Evolutionary conservation across 2,888 invertebrate species (phyloP).

Genomic region (Limnephilus lunatus): DNA sequence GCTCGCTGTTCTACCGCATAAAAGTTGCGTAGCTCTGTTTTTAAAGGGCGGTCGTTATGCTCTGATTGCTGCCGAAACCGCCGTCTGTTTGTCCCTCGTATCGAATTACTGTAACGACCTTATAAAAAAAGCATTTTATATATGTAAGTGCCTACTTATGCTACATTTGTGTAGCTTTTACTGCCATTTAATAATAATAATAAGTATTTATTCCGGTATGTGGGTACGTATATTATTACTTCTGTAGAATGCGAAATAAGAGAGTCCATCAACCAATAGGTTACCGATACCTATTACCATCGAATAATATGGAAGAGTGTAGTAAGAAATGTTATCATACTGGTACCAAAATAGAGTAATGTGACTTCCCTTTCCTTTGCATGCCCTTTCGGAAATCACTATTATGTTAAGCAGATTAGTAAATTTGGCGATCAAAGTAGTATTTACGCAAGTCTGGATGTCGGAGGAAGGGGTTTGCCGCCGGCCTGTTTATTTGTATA

Average conservation of each 20-base stretch:
- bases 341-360: too few species aligned
- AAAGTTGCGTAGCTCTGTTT: not conserved
- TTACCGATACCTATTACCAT: too few species aligned
- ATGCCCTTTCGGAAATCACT: too few species aligned
- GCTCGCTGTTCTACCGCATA: not conserved
- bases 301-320: too few species aligned
- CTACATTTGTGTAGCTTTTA: too few species aligned
- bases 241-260: not conserved
- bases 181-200: too few species aligned
- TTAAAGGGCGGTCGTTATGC: constrained; percentile 31
- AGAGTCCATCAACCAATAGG: not conserved
- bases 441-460: not conserved
- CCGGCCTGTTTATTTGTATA: not conserved
- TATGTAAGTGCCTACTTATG: not conserved
- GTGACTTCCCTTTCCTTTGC: too few species aligned
- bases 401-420: too few species aligned
- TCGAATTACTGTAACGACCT: not conserved
- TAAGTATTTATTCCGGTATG: not conserved
- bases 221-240: too few species aligned
- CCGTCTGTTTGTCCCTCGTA: not conserved
- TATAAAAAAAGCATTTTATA: not conserved
- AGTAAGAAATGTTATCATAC: too few species aligned
- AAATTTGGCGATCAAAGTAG: too few species aligned
- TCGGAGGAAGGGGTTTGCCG: not conserved
- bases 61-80: constrained; percentile 22